phyloP scores from a whole-genome alignment of 2,113 vertebrate genomes.

The Crotalus horridus region DNA sequence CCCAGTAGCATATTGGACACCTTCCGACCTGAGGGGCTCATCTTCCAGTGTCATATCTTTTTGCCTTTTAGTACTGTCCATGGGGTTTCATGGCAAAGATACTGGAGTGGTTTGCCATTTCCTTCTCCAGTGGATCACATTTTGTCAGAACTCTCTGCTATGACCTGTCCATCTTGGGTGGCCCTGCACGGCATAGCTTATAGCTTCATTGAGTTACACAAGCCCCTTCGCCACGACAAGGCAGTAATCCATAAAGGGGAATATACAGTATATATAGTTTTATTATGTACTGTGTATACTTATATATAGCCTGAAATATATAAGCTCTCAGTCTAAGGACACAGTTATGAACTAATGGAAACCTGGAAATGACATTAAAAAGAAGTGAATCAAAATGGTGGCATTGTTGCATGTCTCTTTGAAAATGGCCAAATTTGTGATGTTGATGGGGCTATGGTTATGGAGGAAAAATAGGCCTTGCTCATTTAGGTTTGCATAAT shows the following conservation, averaged over 20 bases:
- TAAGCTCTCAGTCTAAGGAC: neutral
- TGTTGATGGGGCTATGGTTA: neutral
- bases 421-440: neutral
- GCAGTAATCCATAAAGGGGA: neutral
- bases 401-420: neutral
- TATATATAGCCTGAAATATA: neutral
- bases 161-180: too few relatives aligned
- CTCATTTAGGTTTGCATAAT: neutral
- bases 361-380: neutral
- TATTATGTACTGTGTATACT: neutral
- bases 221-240: too few relatives aligned
- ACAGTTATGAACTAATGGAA: neutral
- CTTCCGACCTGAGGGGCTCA: too few relatives aligned
- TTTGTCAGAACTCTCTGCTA: too few relatives aligned
- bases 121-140: too few relatives aligned
- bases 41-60: too few relatives aligned
- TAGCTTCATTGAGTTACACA: too few relatives aligned
- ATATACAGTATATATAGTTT: neutral
- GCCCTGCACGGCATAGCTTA: too few relatives aligned
- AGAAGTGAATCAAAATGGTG: neutral
- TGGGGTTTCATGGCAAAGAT: too few relatives aligned
- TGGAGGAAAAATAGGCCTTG: neutral
- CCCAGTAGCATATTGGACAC: too few relatives aligned
- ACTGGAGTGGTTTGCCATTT: too few relatives aligned
- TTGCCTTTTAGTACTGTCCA: too few relatives aligned